Base-by-base conservation (phyloP, 1,140 invertebrate species). In the Drosophila oshimai region DNA sequence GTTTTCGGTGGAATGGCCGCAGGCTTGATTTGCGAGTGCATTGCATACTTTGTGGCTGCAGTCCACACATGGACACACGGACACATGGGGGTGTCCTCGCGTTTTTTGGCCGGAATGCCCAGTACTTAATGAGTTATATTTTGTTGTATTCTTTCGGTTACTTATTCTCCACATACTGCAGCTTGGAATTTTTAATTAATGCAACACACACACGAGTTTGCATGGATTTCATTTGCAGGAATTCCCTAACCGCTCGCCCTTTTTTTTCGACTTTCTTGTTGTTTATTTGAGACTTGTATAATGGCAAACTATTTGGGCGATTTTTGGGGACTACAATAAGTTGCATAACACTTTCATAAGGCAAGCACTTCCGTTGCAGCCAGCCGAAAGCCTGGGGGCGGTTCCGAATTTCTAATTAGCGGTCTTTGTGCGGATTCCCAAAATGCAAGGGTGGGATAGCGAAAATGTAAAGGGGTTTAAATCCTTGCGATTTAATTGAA, bases 1-100 rank as follows among this genome's bases (percentile, higher is more conserved):
- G 34, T 87, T 86, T 84, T 75, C 58, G 46, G 75, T 64, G 76
- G 46, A 45, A 62, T 49, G 31, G 62, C 88, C 88, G 62, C 64
- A 71, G 72, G 68, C 84, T 83, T 84, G 67, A 90, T 90, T 90
- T 88, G 88, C 69, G 83, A 90, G 72, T 88, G 88, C 88, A 89
- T 75, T 68, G 88, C 88, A 89, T 84, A 81, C 70, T 88, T 86
- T 81, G 72, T 69, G 83, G 78, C 29, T 26, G 58, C 67, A 71
- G 39, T 74, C 69, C 74, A 57, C 65, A 31, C 49, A 53, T 33
- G 49, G 29, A n/a, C n/a, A n/a, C n/a, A n/a, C n/a, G n/a, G n/a
- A 57, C 65, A 31, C 49, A 53, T 33, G 49, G 29, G 42, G 39
- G 46, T 28, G 12, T 50, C 17, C 50, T 28, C 70, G 51, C 57